Conservation (phyloP, 37 sponge, comb jelly and placozoan species). For the Aplysina aerophoba region DNA sequence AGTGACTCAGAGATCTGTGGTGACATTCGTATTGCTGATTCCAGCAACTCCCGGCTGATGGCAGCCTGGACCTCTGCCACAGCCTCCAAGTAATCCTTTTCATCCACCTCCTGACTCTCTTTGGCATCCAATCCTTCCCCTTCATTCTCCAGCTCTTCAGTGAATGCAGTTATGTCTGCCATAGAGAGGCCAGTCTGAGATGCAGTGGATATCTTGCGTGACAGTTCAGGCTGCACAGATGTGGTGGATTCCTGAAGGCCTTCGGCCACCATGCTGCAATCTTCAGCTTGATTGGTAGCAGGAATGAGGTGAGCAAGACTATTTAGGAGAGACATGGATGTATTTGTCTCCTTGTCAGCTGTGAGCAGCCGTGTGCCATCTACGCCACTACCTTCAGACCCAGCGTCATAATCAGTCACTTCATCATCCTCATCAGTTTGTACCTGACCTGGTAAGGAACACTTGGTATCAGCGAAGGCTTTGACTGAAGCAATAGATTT, state of each 20-base stretch:
- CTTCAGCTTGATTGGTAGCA: not conserved
- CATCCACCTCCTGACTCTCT: not conserved
- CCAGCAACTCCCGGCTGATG: conserved; percentile 3
- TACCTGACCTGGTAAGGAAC: not conserved
- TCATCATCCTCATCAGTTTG: too few relatives aligned
- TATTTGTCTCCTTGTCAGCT: conserved; percentile 7
- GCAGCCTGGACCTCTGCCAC: conserved; percentile 3
- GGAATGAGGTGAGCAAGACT: conserved; percentile 13
- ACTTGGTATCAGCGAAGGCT: not conserved
- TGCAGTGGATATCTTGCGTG: not conserved
- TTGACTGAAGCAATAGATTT: too few relatives aligned
- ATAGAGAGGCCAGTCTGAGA: not conserved
- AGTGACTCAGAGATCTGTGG: conserved; percentile 20
- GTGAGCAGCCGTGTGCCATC: not conserved
- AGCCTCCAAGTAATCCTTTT: conserved; percentile 18
- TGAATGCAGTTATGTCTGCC: not conserved
- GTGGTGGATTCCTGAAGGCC: too few relatives aligned
- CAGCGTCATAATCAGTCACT: too few relatives aligned
- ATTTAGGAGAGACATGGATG: not conserved
- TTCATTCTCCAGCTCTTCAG: not conserved
- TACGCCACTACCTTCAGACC: too few relatives aligned
- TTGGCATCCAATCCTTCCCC: not conserved
- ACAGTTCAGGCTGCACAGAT: not conserved
- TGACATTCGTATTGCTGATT: conserved; percentile 11
- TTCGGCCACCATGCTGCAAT: not conserved